A percentile compares a stretch with the other conserved stretches of the same genome.
These are phyloP conservation scores for Palythoa grandis DNA, from an alignment of 92 coral and sea anemone genomes.

Conservation along the genomic window DNA sequence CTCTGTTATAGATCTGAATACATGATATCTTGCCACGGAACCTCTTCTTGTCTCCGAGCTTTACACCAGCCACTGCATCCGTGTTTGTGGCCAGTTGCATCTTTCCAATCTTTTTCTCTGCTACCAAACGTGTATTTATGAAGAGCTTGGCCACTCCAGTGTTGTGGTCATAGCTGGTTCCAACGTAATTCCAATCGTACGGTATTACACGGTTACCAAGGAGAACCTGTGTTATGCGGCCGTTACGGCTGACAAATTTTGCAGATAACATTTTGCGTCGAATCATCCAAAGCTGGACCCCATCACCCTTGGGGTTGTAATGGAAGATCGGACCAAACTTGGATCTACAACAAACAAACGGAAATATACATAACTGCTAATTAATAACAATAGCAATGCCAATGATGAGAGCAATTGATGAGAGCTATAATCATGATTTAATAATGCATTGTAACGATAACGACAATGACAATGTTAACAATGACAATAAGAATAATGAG, in stretches of 20 bases:
- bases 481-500: not conserved
- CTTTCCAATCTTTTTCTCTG: conserved; percentile 61
- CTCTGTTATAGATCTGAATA: conserved; percentile 75
- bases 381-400: too few relatives aligned
- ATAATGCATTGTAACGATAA: not conserved
- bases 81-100: conserved; percentile 79
- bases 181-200: conserved; percentile 74
- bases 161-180: conserved; percentile 63
- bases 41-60: conserved; percentile 65
- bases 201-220: conserved; percentile 50
- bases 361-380: not conserved
- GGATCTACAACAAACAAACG: not conserved
- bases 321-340: conserved; percentile 81
- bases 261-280: conserved; percentile 63
- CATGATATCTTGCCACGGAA: conserved; percentile 73
- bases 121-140: conserved; percentile 64
- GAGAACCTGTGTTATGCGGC: conserved; percentile 66
- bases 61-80: conserved; percentile 74
- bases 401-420: too few relatives aligned
- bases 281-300: conserved; percentile 76
- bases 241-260: conserved; percentile 67
- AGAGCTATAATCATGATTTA: too few relatives aligned
- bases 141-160: conserved; percentile 72
- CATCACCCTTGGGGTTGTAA: conserved; percentile 83
- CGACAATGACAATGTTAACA: not conserved